Percentiles rank a stretch among this genome's conserved stretches.
phyloP scores from a whole-genome alignment of 2,888 invertebrate species.

The Ornithoptera alexandrae region DNA sequence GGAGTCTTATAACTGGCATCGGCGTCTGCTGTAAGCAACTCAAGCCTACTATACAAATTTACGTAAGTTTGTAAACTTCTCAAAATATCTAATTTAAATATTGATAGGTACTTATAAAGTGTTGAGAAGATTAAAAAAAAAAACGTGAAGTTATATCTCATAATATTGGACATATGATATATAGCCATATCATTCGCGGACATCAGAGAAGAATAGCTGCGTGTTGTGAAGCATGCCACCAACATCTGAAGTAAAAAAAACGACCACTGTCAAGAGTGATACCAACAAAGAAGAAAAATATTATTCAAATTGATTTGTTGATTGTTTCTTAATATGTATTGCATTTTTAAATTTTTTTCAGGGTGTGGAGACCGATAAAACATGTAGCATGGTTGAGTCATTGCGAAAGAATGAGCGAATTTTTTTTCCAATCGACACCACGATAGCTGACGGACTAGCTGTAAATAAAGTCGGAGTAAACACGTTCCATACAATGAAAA shows the following conservation, averaged over 20 bases:
- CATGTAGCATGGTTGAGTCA: slow-evolving; percentile 64
- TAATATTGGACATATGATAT: too few relatives aligned
- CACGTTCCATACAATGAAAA: slow-evolving; percentile 62
- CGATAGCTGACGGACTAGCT: slow-evolving; percentile 89
- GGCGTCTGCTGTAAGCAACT: slow-evolving; percentile 92
- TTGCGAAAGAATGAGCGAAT: slow-evolving; percentile 86
- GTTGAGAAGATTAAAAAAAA: not conserved
- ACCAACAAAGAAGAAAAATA: too few relatives aligned
- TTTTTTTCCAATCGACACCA: slow-evolving; percentile 81
- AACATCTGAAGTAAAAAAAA: too few relatives aligned
- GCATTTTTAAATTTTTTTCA: slow-evolving; percentile 36
- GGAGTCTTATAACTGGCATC: slow-evolving; percentile 91
- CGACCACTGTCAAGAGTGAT: too few relatives aligned
- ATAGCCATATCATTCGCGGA: too few relatives aligned
- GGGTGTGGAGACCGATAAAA: slow-evolving; percentile 68
- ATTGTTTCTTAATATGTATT: not conserved
- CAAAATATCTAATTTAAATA: not conserved
- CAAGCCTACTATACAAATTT: slow-evolving; percentile 89
- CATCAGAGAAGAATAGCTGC: too few relatives aligned
- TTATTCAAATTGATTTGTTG: too few relatives aligned
- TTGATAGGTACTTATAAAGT: not conserved
- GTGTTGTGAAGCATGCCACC: too few relatives aligned
- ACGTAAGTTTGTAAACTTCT: slow-evolving; percentile 81
- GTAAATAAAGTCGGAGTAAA: slow-evolving; percentile 66
- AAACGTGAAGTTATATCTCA: too few relatives aligned